phyloP scores from a whole-genome alignment of 2,888 invertebrate genomes.

The Tinea semifulvella region DNA sequence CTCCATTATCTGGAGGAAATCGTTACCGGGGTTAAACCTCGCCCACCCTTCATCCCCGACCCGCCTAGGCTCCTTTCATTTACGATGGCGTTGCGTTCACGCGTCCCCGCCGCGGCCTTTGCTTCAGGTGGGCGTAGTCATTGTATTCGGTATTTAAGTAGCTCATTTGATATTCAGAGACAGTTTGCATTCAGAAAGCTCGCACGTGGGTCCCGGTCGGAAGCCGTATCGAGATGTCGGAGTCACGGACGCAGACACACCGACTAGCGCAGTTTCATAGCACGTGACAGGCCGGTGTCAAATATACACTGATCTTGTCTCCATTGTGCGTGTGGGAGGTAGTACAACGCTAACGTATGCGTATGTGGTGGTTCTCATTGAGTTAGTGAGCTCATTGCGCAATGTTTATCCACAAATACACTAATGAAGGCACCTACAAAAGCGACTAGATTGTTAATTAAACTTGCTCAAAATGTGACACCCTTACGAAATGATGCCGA shows the following conservation, averaged over 20 bases:
- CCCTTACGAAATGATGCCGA: conserved; percentile 60
- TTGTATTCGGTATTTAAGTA: conserved; percentile 63
- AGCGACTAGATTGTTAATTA: conserved; percentile 67
- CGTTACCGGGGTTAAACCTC: conserved; percentile 58
- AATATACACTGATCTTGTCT: conserved; percentile 17
- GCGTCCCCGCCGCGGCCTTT: conserved; percentile 51
- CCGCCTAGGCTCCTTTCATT: conserved; percentile 48
- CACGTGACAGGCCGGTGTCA: conserved; percentile 30
- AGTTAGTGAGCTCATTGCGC: conserved; percentile 36
- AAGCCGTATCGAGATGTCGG: conserved; percentile 40
- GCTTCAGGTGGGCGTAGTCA: conserved; percentile 62
- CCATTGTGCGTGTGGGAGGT: conserved; percentile 2
- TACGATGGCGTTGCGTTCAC: conserved; percentile 59
- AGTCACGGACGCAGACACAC: conserved; percentile 33
- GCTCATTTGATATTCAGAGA: conserved; percentile 64
- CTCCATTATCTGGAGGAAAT: conserved; percentile 64
- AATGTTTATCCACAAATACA: conserved; percentile 65
- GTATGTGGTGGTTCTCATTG: conserved; percentile 35
- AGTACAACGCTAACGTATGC: conserved; percentile 40
- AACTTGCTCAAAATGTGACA: conserved; percentile 67
- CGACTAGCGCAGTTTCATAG: conserved; percentile 26
- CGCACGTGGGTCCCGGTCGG: conserved; percentile 44
- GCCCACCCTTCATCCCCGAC: conserved; percentile 48
- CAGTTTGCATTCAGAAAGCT: conserved; percentile 60
- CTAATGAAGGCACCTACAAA: conserved; percentile 67